Percentiles rank a stretch among this genome's conserved stretches.
phyloP scores from a whole-genome alignment of 2,113 vertebrate species.

The Chauna torquata region DNA sequence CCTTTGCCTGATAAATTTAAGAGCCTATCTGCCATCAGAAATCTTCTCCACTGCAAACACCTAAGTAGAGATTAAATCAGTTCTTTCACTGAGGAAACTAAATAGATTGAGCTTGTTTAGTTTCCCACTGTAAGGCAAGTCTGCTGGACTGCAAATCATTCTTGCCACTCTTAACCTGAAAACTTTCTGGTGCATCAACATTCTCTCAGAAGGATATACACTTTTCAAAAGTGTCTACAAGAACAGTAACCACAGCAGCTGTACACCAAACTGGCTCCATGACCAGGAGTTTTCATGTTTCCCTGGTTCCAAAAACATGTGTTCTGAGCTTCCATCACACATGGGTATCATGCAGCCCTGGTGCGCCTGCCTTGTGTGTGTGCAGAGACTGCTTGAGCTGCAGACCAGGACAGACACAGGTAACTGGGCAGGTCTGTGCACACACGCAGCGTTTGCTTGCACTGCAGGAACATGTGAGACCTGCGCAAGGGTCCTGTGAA shows the following conservation, averaged over 20 bases:
- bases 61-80: background rate
- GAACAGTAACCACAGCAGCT: background rate
- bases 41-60: background rate
- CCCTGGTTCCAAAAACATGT: rapidly evolving
- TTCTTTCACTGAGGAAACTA: background rate
- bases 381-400: rapidly evolving
- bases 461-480: background rate
- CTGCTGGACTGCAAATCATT: background rate
- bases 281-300: background rate
- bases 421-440: background rate
- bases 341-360: background rate
- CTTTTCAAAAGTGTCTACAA: background rate
- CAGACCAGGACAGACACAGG: background rate
- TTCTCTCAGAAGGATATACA: background rate
- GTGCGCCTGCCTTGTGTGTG: rapidly evolving
- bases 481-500: background rate
- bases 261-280: background rate
- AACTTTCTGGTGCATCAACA: background rate
- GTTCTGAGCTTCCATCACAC: background rate
- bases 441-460: rapidly evolving
- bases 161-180: background rate
- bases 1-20: background rate
- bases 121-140: background rate
- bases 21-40: background rate
- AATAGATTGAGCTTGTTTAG: background rate